These are phyloP conservation scores for Emesis furor DNA, from an alignment of 2,888 invertebrate genomes.

Conservation along the genomic window DNA sequence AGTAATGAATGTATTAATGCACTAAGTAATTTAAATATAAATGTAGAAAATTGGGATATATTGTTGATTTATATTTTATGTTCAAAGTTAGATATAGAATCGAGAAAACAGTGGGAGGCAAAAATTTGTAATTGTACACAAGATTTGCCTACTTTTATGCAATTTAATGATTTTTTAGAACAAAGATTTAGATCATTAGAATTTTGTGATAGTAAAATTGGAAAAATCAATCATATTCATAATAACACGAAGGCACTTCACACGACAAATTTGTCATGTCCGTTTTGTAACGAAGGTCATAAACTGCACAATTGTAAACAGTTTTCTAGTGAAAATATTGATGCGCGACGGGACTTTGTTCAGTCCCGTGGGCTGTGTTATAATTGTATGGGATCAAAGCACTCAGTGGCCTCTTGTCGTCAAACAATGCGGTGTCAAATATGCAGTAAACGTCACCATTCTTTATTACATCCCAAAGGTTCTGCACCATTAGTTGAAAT, in stretches of 20 bases:
- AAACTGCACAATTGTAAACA: constrained; percentile 66
- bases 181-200: constrained; percentile 68
- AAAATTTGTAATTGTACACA: constrained; percentile 43
- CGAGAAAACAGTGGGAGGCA: constrained; percentile 67
- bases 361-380: constrained; percentile 67
- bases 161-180: constrained; percentile 62
- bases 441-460: constrained; percentile 63
- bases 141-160: constrained; percentile 65
- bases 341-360: constrained; percentile 62
- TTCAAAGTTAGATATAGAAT: constrained; percentile 62
- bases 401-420: constrained; percentile 63
- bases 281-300: constrained; percentile 68
- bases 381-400: constrained; percentile 69
- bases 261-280: constrained; percentile 49
- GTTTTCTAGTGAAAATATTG: constrained; percentile 53
- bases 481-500: constrained; percentile 32
- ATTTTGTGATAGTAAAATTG: constrained; percentile 33
- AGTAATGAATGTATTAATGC: constrained; percentile 59
- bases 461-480: constrained; percentile 59
- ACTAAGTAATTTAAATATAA: constrained; percentile 52
- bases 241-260: constrained; percentile 30
- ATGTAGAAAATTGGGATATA: constrained; percentile 65
- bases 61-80: constrained; percentile 60
- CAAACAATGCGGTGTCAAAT: constrained; percentile 47
- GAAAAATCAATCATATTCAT: neutral